Base-by-base conservation (phyloP, 92 coral and sea anemone genomes). In the Actinernus sp. region DNA sequence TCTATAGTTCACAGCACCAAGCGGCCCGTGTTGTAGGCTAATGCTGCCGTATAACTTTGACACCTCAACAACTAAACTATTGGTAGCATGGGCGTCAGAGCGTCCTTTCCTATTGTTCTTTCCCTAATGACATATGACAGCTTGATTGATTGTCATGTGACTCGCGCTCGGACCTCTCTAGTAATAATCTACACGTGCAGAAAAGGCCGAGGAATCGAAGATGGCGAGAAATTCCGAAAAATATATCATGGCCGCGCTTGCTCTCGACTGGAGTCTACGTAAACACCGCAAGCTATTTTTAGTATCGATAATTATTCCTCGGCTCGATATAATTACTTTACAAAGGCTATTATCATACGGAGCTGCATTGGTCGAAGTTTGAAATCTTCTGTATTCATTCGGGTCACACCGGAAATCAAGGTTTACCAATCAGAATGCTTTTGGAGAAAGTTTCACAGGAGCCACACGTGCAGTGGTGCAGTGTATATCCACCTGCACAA, bases 141-240 rank as follows among this genome's bases (percentile, higher is more conserved):
- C 34, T 85, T 86, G 97, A 91, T 93, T 93, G 96, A 93, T 93
- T 85, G 92, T 94, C 96, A 91, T 86, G 88, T 91, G 97, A 95
- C 92, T 76, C 68, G 45, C 57, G 58, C 41, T 41, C 27, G 43
- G 27, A 6, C 5, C 11, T 17, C 21, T 45, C 6, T 4, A 45
- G 52, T 45, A 4, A 45, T 7, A n/a, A 9, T 45, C 63, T 73
- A 61, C 92, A 81, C 92, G 97, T 90, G 89, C 89, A 82, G 26
- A 36, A 34, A n/a, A 30, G 60, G 50, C 58, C 39, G 49, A 16
- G 47, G 26, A 65, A 65, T 19, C 25, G 22, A 48, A 68, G 28
- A 22, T 10, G 13, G 26, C 19, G 34, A 3, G 26, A 53, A 25
- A 27, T 20, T 13, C 12, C 55, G 7, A 3, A 20, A 14, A 29